These are phyloP conservation scores for Hoplias malabaricus DNA, from an alignment of 2,113 vertebrate species.

Conservation along the genomic window DNA sequence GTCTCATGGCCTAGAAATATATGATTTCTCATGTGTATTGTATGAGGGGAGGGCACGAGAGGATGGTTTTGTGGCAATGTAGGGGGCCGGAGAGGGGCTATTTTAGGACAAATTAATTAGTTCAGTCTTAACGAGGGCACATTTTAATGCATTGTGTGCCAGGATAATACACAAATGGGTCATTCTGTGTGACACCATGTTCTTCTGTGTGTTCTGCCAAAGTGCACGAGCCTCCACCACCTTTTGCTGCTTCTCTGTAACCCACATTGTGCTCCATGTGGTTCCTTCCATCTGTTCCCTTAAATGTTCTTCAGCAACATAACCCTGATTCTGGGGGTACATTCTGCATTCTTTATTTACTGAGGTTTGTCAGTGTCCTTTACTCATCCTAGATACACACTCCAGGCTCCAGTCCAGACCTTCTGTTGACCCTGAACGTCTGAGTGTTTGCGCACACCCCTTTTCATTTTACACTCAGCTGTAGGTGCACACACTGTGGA, in stretches of 20 bases:
- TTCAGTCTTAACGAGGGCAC: slow-evolving; percentile 71
- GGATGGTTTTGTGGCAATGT: slow-evolving; percentile 26
- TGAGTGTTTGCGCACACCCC: too few species aligned
- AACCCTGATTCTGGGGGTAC: background rate
- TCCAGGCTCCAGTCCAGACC: background rate
- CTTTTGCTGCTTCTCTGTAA: slow-evolving; percentile 30
- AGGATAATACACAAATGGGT: slow-evolving; percentile 57
- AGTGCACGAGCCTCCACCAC: slow-evolving; percentile 6
- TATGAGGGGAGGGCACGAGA: slow-evolving; percentile 24
- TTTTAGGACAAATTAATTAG: slow-evolving; percentile 77
- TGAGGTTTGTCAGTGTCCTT: too few species aligned
- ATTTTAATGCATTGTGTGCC: slow-evolving; percentile 58
- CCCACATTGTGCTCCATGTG: slow-evolving; percentile 36
- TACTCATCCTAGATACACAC: background rate
- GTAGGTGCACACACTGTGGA: too few species aligned
- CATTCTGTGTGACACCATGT: background rate
- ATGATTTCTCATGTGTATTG: slow-evolving; percentile 52
- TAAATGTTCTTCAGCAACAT: background rate
- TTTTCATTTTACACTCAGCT: too few species aligned
- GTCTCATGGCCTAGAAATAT: slow-evolving; percentile 53
- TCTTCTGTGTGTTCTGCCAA: slow-evolving; percentile 13
- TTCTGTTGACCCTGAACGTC: background rate
- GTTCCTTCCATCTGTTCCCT: slow-evolving; percentile 39
- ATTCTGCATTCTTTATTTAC: slow-evolving; percentile 19
- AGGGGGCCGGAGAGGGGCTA: slow-evolving; percentile 57